Base-by-base conservation (phyloP, 2,888 invertebrate species). In the Pseudoips prasinana region DNA sequence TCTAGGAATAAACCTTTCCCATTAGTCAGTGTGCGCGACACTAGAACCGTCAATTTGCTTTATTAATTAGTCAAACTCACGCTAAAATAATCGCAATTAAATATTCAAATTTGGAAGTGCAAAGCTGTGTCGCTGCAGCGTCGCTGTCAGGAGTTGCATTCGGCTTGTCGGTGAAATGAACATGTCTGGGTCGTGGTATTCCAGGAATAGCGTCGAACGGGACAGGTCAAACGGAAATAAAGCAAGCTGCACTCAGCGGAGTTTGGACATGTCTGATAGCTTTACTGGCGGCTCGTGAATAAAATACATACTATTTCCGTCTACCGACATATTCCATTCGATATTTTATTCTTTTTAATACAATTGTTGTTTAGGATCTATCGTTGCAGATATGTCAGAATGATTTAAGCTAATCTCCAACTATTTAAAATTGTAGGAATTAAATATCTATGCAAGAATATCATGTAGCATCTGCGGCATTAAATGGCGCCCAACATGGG, bases 181-280 rank as follows among this genome's bases (percentile, higher is more conserved):
- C 83, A 81, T 67, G 82, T 82, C 84, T 82, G 75, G 72, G 66
- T 51, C 61, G 68, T 53, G 67, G 71, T 75, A 70, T 75, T 77
- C 70, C 71, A 76, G 78, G 79, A 85, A 83, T 78, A 80, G 75
- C 73, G 63, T 79, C 76, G 76, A 81, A 73, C 77, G 75, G 68
- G 81, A 77, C 82, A 76, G 83, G 78, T 85, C 85, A 75, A 82
- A 82, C 84, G 84, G 83, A 86, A 85, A 85, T 85, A 86, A 83
- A 84, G 77, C 81, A 73, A 69, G 67, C 79, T 81, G 80, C 79
- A 80, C 81, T 83, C 80, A 75, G 65, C 73, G 64, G 77, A 86
- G 70, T 85, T 85, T 79, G 78, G 80, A 84, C 85, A 77, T 77
- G 81, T 81, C 83, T 79, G 78, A 81, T 79, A 77, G 80, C 73